These are phyloP conservation scores for Galerucella nymphaeae DNA, from an alignment of 2,888 invertebrate genomes.

Conservation along the genomic window DNA sequence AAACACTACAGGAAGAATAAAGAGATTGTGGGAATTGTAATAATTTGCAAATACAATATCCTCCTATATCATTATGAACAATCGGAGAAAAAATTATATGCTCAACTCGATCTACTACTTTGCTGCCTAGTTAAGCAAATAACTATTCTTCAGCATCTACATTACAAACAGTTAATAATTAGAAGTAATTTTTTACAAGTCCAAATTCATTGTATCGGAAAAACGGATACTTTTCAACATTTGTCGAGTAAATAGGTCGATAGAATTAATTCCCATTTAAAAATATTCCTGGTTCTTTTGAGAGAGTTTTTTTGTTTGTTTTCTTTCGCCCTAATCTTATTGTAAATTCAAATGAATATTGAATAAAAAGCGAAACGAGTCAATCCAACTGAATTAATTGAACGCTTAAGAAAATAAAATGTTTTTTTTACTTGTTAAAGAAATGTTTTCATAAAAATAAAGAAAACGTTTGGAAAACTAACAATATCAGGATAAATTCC, in stretches of 20 bases:
- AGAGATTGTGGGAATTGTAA: too few relatives aligned
- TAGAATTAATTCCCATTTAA: constrained; percentile 16
- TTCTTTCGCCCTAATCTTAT: constrained; percentile 25
- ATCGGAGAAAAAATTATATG: too few relatives aligned
- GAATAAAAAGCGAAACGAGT: constrained; percentile 28
- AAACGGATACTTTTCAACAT: constrained; percentile 4
- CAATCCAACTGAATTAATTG: constrained; percentile 21
- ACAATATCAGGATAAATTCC: not conserved
- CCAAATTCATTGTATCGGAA: constrained; percentile 6
- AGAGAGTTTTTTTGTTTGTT: constrained; percentile 22
- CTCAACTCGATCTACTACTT: too few relatives aligned
- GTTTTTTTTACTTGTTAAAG: not conserved
- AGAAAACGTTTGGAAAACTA: not conserved
- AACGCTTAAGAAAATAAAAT: constrained; percentile 21
- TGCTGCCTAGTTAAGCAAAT: too few relatives aligned
- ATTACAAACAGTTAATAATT: not conserved
- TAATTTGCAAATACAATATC: too few relatives aligned
- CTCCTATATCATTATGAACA: too few relatives aligned
- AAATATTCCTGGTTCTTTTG: constrained; percentile 15
- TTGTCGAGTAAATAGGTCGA: constrained; percentile 20
- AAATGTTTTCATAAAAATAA: not conserved
- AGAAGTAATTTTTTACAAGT: not conserved
- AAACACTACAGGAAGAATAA: too few relatives aligned
- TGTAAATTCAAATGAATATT: constrained; percentile 30
- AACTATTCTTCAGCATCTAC: too few relatives aligned